Base-by-base conservation (phyloP, 2,113 vertebrate genomes). In the Noturus placidus region DNA sequence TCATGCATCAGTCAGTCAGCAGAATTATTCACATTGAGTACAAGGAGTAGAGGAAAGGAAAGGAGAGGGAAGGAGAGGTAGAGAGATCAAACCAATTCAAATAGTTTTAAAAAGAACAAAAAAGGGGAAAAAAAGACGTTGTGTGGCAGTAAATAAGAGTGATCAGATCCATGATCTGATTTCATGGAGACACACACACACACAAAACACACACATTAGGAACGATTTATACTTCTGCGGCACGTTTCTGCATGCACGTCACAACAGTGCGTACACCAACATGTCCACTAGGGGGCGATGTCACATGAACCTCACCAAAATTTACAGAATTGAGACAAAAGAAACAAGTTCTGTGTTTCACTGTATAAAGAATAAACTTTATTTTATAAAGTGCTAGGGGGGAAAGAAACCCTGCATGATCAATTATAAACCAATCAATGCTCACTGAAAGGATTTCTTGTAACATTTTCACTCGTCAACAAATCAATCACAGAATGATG, bases 1-100 rank as follows among this genome's bases (percentile, higher is more conserved):
- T 92, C 92, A 92, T 82, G 90, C 89, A 83, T 74, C 84, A 90
- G 90, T 89, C 89, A 90, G 89, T 91, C 90, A 91, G 86, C 90
- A 82, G 74, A 88, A 90, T 92, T 92, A 89, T 87, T 87, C 86
- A 85, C 89, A 52, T 0, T 46, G 89, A 88, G 88, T 15, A 30
- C 19, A 87, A 70, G 72, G 59, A 83, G 86, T 63, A 89, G 82
- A 80, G 52, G 84, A 84, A 87, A 89, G 57, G 52, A 20, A 74
- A 46, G 19, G 30, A 52, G 56, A 50, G 30, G 35, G 25, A n/a
- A 42, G 30, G 50, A 76, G 54, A 56, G 52, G 67, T 30, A 33
- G 1, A 13, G 4, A 10, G 27, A 38, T 35, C 63, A 57, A 19
- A 33, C 17, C n/a, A 6, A 50, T 50, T 50, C 46, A 79, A 42